Evolutionary conservation across 2,113 vertebrate species (phyloP).

Genomic region (Sorex fumeus): DNA sequence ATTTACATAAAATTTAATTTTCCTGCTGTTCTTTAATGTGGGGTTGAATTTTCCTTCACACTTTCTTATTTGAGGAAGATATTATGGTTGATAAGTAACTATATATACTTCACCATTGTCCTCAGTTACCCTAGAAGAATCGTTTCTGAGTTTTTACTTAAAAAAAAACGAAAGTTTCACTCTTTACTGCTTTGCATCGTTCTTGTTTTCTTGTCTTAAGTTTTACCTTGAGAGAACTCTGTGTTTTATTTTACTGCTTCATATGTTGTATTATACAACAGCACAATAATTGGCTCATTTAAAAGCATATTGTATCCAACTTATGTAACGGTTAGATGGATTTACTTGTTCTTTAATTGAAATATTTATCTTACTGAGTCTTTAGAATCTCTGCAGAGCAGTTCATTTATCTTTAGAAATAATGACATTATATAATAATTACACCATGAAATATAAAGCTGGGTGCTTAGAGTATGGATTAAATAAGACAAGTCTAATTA

Average conservation of each 20-base stretch:
- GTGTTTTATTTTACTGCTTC: neutral
- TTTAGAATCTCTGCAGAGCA: conserved; percentile 18
- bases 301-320: conserved; percentile 30
- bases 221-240: neutral
- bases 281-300: neutral
- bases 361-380: conserved; percentile 64
- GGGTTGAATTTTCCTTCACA: no score
- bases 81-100: no score
- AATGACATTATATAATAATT: conserved; percentile 52
- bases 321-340: conserved; percentile 33
- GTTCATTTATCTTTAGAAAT: conserved; percentile 59
- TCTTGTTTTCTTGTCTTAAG: conserved; percentile 24
- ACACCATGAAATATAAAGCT: neutral
- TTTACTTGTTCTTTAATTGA: conserved; percentile 58
- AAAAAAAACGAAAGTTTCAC: no score
- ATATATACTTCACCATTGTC: no score
- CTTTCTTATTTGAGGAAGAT: no score
- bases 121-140: no score
- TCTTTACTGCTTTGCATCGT: neutral
- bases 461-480: conserved; percentile 6
- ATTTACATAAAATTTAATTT: no score
- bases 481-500: conserved; percentile 20
- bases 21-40: no score
- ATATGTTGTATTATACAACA: neutral
- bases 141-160: no score